Percentiles rank a stretch among this genome's conserved stretches.
These are phyloP conservation scores for Silurus asotus DNA, from an alignment of 2,113 vertebrate genomes.

Conservation along the genomic window DNA sequence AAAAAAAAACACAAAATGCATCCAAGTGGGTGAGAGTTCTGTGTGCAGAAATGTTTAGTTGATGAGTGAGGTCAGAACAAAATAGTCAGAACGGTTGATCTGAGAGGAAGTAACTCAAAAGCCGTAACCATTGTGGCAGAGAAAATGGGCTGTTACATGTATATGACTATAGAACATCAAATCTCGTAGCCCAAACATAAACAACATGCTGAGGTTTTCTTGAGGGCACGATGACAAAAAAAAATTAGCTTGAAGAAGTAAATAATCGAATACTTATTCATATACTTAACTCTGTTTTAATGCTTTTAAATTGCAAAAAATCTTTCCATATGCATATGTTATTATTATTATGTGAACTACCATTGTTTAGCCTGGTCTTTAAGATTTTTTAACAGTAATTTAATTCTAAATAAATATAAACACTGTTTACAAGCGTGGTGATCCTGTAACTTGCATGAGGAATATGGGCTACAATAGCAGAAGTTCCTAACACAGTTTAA, in stretches of 20 bases:
- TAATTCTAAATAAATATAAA: background rate
- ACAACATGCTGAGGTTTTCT: background rate
- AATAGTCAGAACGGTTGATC: no score
- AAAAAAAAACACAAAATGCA: background rate
- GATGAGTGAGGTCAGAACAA: no score
- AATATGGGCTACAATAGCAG: background rate
- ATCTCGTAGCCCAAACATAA: background rate
- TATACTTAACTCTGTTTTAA: background rate
- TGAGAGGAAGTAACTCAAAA: no score
- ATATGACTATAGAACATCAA: background rate
- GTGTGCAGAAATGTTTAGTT: no score
- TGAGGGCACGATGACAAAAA: background rate
- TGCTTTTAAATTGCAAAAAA: background rate
- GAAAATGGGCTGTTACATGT: background rate
- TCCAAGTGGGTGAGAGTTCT: no score
- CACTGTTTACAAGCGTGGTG: background rate
- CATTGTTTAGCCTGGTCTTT: background rate
- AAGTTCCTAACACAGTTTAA: background rate
- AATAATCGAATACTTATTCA: background rate
- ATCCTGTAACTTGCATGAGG: background rate
- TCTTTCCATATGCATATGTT: background rate
- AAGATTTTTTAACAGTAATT: background rate
- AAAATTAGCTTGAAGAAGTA: background rate
- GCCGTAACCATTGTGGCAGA: background rate
- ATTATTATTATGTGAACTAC: background rate